Percentiles rank a stretch among this genome's conserved stretches.
These are phyloP conservation scores for Neomicropteryx cornuta DNA, from an alignment of 1,140 invertebrate genomes.

Conservation along the genomic window DNA sequence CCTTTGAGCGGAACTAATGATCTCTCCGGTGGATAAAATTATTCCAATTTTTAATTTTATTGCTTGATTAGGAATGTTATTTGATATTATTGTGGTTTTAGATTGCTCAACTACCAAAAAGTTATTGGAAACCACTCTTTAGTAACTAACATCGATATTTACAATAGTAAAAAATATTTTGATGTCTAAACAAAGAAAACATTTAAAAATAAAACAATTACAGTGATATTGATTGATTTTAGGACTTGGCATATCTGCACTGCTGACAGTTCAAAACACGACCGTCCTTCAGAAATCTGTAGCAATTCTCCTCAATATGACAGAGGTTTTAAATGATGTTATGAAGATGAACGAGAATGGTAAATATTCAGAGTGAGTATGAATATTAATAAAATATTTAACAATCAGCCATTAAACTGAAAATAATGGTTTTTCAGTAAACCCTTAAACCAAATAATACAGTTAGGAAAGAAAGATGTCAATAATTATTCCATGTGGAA, in stretches of 20 bases:
- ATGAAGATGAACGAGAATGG: conserved; percentile 60
- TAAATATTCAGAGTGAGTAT: conserved; percentile 54
- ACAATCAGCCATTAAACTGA: conserved; percentile 5
- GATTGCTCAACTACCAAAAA: no score
- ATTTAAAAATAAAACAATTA: no score
- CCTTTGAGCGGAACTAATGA: no score
- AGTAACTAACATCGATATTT: no score
- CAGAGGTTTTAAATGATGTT: conserved; percentile 80
- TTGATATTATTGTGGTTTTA: no score
- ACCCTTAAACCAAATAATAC: conserved; percentile 7
- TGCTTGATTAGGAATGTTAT: no score
- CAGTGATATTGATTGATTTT: no score
- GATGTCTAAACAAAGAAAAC: no score
- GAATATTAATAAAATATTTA: conserved; percentile 5
- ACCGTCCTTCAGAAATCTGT: conserved; percentile 63
- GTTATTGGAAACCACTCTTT: no score
- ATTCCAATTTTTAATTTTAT: no score
- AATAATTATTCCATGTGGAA: conserved; percentile 10
- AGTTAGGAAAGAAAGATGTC: conserved; percentile 12
- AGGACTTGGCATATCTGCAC: conserved; percentile 69
- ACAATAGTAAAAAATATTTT: no score
- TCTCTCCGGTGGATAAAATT: no score
- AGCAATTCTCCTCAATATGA: conserved; percentile 63
- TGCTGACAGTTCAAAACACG: conserved; percentile 56
- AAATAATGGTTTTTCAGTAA: conserved; percentile 7